Evolutionary conservation across 2,113 vertebrate genomes (phyloP), one percentile per base, ranked within the genome.

Genomic region (Amphiprion ocellaris): DNA sequence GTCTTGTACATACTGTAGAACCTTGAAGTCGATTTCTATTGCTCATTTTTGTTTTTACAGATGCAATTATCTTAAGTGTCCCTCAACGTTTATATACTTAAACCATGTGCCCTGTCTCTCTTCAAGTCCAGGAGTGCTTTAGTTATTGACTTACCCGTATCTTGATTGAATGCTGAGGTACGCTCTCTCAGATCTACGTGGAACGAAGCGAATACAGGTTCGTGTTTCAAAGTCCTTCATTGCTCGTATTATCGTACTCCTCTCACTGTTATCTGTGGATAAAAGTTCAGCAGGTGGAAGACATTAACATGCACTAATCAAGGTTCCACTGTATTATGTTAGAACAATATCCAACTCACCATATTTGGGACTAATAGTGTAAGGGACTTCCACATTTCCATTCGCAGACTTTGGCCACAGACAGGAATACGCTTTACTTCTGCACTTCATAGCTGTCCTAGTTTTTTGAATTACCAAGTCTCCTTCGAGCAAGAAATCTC

Each of bases 151-250:
- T 91, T 16, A 93, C 92, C 93, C 94, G 2, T 1, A 16, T 59
- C 1, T 52, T 12, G 87, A 63, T 53, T 92, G 66, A 17, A 89
- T 67, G 69, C 56, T 84, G 1, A 94, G 16, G 77, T 91, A 92
- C 0, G 8, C 49, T 9, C 0, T 64, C 55, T 93, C 46, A 1
- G 0, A 0, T 0, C 0, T 2, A 0, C 62, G 72, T 6, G 85
- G 80, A 26, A 89, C 8, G 21, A 92, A 92, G 11, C 76, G 91
- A 52, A 94, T 54, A 76, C 92, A 94, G 71, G 91, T 93, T 19
- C 49, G 60, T 5, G 0, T 1, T 33, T 69, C n/a, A 0, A 93
- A 66, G 15, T 21, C 72, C 14, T 64, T 61, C 77, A 90, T 74
- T 41, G 92, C 83, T 0, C 0, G 0, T 11, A 71, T 4, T 65